These are phyloP conservation scores for Atherinomorus stipes DNA, from an alignment of 2,113 vertebrate species.

Conservation along the genomic window DNA sequence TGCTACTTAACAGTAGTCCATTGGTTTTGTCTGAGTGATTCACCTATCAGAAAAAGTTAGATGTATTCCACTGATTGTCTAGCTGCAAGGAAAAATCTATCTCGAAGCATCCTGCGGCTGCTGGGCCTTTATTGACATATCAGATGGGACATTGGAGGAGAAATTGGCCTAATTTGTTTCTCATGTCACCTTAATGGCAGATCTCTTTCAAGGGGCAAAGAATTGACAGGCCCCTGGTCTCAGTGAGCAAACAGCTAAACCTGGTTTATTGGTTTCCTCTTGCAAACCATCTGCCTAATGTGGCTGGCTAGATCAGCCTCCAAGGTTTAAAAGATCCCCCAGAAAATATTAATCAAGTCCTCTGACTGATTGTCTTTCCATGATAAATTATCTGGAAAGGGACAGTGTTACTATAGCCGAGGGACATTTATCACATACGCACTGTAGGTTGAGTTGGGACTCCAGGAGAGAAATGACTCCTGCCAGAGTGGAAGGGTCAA, in stretches of 20 bases:
- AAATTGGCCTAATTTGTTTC: constrained; percentile 89
- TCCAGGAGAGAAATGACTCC: constrained; percentile 51
- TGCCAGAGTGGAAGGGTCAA: constrained; percentile 62
- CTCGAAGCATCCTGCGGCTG: constrained; percentile 75
- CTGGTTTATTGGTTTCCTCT: constrained; percentile 76
- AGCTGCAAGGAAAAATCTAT: constrained; percentile 81
- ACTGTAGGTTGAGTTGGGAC: constrained; percentile 49
- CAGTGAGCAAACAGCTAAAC: constrained; percentile 80
- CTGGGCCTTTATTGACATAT: constrained; percentile 84
- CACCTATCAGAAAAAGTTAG: constrained; percentile 77
- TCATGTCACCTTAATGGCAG: constrained; percentile 84
- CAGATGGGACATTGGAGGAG: constrained; percentile 82
- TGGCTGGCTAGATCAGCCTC: constrained; percentile 61
- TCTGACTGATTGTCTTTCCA: constrained; percentile 76
- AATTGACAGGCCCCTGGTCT: constrained; percentile 80
- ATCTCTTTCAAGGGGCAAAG: constrained; percentile 79
- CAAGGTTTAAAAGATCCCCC: constrained; percentile 78
- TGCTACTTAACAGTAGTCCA: constrained; percentile 72
- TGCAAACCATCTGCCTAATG: constrained; percentile 70
- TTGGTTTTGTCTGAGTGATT: constrained; percentile 77
- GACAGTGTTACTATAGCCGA: constrained; percentile 67
- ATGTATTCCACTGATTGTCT: constrained; percentile 81
- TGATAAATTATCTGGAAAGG: constrained; percentile 77
- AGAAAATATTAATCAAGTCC: constrained; percentile 81
- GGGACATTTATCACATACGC: constrained; percentile 70